Evolutionary conservation across 2,113 vertebrate genomes (phyloP).

Genomic region (Cathartes aura): DNA sequence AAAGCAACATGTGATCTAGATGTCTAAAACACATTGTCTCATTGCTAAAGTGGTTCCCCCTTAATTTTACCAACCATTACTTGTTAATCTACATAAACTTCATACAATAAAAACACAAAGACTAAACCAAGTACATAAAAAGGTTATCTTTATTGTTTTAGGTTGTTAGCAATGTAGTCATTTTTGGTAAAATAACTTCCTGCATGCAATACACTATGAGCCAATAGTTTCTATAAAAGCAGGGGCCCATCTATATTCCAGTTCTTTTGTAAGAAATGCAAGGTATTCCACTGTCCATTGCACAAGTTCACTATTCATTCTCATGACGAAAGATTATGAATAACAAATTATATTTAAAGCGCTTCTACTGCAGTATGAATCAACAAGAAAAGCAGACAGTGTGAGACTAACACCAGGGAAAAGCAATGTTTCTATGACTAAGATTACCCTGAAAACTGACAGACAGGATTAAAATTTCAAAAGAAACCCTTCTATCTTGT

Average conservation of each 20-base stretch:
- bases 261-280: slow-evolving; percentile 76
- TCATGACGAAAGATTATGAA: slow-evolving; percentile 44
- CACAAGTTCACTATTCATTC: slow-evolving; percentile 65
- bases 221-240: slow-evolving; percentile 78
- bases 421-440: slow-evolving; percentile 33
- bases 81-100: background rate
- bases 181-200: slow-evolving; percentile 80
- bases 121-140: slow-evolving; percentile 78
- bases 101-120: slow-evolving; percentile 52
- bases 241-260: slow-evolving; percentile 64
- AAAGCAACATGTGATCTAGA: background rate
- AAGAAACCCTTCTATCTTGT: background rate
- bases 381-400: slow-evolving; percentile 58
- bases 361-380: slow-evolving; percentile 57
- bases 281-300: slow-evolving; percentile 48
- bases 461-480: background rate
- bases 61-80: background rate
- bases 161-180: slow-evolving; percentile 74
- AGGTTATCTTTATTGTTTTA: slow-evolving; percentile 87
- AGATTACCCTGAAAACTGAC: slow-evolving; percentile 34
- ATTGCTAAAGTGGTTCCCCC: background rate
- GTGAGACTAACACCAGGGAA: slow-evolving; percentile 70
- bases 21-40: background rate
- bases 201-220: slow-evolving; percentile 85
- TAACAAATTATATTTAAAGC: slow-evolving; percentile 55